Base-by-base conservation (phyloP, 1,140 invertebrate genomes). In the Macrocentrus cingulum region DNA sequence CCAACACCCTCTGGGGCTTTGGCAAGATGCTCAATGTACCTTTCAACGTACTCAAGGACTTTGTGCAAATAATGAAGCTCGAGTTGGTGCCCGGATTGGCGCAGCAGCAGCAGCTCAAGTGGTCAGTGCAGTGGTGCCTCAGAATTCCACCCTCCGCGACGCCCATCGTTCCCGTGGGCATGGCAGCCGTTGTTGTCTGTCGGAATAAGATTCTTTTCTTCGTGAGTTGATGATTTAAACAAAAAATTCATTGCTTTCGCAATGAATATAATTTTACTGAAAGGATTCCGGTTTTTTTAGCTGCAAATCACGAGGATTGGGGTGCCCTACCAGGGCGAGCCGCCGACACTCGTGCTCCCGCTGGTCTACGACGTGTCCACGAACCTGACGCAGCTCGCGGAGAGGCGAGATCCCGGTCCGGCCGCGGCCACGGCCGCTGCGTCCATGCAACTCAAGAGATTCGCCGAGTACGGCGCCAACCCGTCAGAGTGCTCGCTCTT, bases 121-220 rank as follows among this genome's bases (percentile, higher is more conserved):
- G 94, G 94, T 84, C 86, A 16, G 86, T 96, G 20, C 91, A 95
- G 74, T 92, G 92, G 86, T 94, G 93, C 74, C 80, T 97, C 63
- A 87, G 94, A 22, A 91, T 95, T 61, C 93, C 95, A 48, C 94
- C 94, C 13, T 88, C 91, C 32, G 89, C 89, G 0, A 83, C 87
- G 42, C 89, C 88, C 20, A 89, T 95, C 59, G 89, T 93, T 42
- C 91, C 92, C 2, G 88, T 87, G 46, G 94, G 93, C 9, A 89
- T 89, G 75, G 86, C 92, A 9, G 91, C 90, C 11, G 87, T 96
- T 59, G 81, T 95, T 11, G 86, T 92, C 59, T 88, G 88, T 51
- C 86, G 88, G 59, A 89, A 87, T 67, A 95, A 94, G 80, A 91
- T 96, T 59, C 81, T 96, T 9, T 94, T 97, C 76, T 96, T 94